Conservation (phyloP, 2,797 vertebrate species). For the Onychomys leucogaster region DNA sequence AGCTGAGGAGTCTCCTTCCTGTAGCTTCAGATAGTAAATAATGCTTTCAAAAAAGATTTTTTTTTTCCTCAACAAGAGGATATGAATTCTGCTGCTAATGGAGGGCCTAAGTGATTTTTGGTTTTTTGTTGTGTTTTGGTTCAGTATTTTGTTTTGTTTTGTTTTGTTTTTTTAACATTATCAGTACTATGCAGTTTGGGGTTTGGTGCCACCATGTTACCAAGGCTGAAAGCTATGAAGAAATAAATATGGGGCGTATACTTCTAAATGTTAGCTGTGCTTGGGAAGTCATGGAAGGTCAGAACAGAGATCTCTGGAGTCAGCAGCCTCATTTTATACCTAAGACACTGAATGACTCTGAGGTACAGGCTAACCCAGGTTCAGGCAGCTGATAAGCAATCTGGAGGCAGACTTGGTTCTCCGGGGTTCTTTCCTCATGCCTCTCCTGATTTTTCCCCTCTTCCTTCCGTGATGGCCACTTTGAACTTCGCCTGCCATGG, state of each 20-base stretch:
- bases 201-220: slow-evolving; percentile 74
- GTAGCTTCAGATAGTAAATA: slow-evolving; percentile 79
- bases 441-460: slow-evolving; percentile 35
- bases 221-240: neutral
- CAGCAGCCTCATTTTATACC: neutral
- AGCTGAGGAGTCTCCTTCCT: slow-evolving; percentile 78
- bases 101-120: slow-evolving; percentile 76
- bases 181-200: slow-evolving; percentile 71
- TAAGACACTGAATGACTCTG: neutral
- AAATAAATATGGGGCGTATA: slow-evolving; percentile 42
- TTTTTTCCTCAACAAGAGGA: slow-evolving; percentile 59
- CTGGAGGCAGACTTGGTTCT: neutral
- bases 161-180: slow-evolving; percentile 15
- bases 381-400: neutral
- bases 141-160: neutral
- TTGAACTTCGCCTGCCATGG: slow-evolving; percentile 68
- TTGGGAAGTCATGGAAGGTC: neutral
- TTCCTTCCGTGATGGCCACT: slow-evolving; percentile 72
- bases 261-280: slow-evolving; percentile 74
- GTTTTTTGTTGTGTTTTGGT: neutral
- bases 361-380: neutral
- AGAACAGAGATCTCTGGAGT: neutral
- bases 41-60: slow-evolving; percentile 85
- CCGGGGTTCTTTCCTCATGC: neutral
- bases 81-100: slow-evolving; percentile 70